A percentile compares a stretch with the other conserved stretches of the same genome.
These are phyloP conservation scores for Polylopha cassiicola DNA, from an alignment of 2,888 invertebrate genomes.

Conservation along the genomic window DNA sequence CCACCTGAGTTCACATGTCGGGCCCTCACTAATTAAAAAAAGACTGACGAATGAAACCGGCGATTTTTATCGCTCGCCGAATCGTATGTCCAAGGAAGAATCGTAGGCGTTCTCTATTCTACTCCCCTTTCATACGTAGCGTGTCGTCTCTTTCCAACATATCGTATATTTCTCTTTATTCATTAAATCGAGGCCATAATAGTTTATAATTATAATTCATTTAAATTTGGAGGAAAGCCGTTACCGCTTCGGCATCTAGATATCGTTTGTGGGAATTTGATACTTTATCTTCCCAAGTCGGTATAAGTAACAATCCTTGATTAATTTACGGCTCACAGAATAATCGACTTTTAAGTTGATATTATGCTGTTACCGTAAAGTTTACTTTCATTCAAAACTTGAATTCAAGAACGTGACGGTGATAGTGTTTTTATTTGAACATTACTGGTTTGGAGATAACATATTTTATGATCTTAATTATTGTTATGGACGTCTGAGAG, in stretches of 20 bases:
- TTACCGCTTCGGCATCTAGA: conserved; percentile 54
- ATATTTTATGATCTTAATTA: conserved; percentile 66
- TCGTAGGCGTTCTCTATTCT: conserved; percentile 65
- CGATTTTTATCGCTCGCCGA: conserved; percentile 75
- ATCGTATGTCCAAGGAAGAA: conserved; percentile 65
- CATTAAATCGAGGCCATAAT: conserved; percentile 68
- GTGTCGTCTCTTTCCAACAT: conserved; percentile 46
- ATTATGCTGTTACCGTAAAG: conserved; percentile 5
- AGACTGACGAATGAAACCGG: conserved; percentile 74
- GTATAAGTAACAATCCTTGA: conserved; percentile 18
- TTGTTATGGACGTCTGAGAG: conserved; percentile 55
- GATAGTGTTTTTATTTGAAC: conserved; percentile 66
- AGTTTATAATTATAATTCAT: conserved; percentile 74
- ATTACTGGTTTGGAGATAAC: conserved; percentile 67
- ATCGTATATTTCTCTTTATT: conserved; percentile 48
- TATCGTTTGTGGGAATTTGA: conserved; percentile 61
- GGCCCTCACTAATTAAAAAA: conserved; percentile 75
- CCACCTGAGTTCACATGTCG: conserved; percentile 67
- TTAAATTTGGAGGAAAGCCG: conserved; percentile 54
- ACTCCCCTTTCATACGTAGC: conserved; percentile 52
- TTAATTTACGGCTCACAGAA: conserved; percentile 6
- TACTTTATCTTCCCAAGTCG: conserved; percentile 51
- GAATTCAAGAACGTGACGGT: conserved; percentile 53
- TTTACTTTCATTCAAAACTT: conserved; percentile 35
- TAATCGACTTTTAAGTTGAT: conserved; percentile 22